phyloP scores from a whole-genome alignment of 2,888 invertebrate genomes.

The Noctua janthe region DNA sequence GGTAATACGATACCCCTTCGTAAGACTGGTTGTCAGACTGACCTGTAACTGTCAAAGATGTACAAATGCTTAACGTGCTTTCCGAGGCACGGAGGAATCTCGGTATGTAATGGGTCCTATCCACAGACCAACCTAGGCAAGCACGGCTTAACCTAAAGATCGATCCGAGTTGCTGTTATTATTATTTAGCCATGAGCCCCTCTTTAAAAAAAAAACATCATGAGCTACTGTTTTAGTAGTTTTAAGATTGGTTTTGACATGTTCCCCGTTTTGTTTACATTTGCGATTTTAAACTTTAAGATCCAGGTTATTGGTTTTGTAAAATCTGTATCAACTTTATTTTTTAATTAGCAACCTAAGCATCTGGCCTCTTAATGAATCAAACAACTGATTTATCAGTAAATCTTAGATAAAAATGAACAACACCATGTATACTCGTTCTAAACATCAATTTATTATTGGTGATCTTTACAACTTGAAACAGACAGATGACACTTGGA shows the following conservation, averaged over 20 bases:
- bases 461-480: constrained; percentile 31
- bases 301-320: background rate
- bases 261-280: background rate
- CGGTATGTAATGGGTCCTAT: too few species aligned
- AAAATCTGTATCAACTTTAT: background rate
- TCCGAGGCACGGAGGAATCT: too few species aligned
- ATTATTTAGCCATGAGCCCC: too few species aligned
- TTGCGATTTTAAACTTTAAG: background rate
- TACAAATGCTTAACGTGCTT: too few species aligned
- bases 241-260: background rate
- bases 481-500: constrained; percentile 49
- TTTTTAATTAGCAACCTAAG: background rate
- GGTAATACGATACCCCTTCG: too few species aligned
- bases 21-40: too few species aligned
- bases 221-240: too few species aligned
- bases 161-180: too few species aligned
- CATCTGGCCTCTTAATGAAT: background rate
- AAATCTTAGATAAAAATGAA: background rate
- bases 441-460: constrained; percentile 34
- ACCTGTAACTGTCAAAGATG: too few species aligned
- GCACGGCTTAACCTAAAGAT: too few species aligned
- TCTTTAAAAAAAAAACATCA: background rate
- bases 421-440: background rate
- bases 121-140: too few species aligned
- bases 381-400: background rate